Evolutionary conservation across 2,113 vertebrate species (phyloP).

Genomic region (Nanorana parkeri): DNA sequence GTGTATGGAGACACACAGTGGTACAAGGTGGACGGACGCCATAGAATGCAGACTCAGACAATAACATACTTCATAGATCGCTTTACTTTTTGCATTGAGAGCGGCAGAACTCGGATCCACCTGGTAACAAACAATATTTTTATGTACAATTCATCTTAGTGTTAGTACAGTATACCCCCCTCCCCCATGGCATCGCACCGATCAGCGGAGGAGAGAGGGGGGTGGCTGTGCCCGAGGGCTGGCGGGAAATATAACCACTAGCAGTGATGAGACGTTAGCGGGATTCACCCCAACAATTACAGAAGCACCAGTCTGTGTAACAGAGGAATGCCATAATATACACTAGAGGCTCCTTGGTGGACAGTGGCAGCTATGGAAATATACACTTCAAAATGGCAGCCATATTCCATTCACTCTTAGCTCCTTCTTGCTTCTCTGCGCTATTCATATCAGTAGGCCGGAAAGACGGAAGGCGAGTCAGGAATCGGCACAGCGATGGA

Average conservation of each 20-base stretch:
- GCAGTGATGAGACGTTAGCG: background rate
- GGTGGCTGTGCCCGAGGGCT: no score
- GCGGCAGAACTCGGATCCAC: constrained; percentile 12
- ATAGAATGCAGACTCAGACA: constrained; percentile 4
- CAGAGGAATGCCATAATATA: constrained; percentile 1
- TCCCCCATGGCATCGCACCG: background rate
- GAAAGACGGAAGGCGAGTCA: background rate
- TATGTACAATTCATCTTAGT: constrained; percentile 44
- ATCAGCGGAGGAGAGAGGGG: background rate
- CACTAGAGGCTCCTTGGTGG: background rate
- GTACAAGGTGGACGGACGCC: background rate
- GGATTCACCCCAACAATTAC: background rate
- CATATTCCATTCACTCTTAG: background rate
- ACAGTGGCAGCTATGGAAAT: background rate
- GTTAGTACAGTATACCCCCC: constrained; percentile 1
- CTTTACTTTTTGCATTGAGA: constrained; percentile 53
- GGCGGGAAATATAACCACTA: background rate
- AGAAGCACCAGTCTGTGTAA: background rate
- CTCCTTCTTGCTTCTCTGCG: no score
- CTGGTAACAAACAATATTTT: constrained; percentile 15
- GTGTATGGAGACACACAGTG: background rate
- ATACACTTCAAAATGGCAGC: background rate
- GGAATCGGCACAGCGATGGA: background rate
- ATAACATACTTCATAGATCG: constrained; percentile 12
- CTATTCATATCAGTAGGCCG: background rate